Evolutionary conservation across 2,113 vertebrate genomes (phyloP).

Genomic region (Ursus arctos): DNA sequence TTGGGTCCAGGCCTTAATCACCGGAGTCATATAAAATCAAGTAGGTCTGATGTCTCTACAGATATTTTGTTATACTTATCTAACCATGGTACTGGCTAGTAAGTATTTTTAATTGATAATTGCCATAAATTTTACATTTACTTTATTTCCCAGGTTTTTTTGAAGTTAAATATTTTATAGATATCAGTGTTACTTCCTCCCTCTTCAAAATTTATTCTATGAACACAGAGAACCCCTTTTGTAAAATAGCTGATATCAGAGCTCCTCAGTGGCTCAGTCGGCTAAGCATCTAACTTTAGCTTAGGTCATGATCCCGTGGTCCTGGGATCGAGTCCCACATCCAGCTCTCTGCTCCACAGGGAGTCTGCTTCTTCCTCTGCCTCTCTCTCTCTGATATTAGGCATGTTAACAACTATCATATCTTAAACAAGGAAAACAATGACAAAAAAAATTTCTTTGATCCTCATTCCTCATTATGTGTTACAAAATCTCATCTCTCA

Average conservation of each 20-base stretch:
- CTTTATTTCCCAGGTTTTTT: conserved; percentile 6
- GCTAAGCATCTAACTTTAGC: too few species aligned
- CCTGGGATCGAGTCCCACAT: too few species aligned
- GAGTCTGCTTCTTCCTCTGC: too few species aligned
- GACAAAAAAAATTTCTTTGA: background rate
- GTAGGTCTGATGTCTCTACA: background rate
- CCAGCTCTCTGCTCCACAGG: too few species aligned
- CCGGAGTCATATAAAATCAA: conserved; percentile 22
- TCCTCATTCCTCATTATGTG: background rate
- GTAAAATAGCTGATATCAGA: background rate
- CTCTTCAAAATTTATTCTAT: conserved; percentile 12
- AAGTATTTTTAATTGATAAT: conserved; percentile 35
- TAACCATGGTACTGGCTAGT: background rate
- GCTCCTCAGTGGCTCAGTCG: too few species aligned
- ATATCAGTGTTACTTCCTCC: background rate
- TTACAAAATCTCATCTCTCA: background rate
- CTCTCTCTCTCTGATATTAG: background rate
- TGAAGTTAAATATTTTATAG: background rate
- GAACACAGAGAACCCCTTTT: background rate
- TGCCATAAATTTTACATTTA: conserved; percentile 4
- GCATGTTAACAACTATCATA: background rate
- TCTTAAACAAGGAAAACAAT: background rate
- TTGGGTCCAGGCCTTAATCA: background rate
- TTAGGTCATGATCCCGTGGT: too few species aligned
- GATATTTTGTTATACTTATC: background rate